Base-by-base conservation (phyloP, 2,888 invertebrate genomes). In the Xanthia togata region DNA sequence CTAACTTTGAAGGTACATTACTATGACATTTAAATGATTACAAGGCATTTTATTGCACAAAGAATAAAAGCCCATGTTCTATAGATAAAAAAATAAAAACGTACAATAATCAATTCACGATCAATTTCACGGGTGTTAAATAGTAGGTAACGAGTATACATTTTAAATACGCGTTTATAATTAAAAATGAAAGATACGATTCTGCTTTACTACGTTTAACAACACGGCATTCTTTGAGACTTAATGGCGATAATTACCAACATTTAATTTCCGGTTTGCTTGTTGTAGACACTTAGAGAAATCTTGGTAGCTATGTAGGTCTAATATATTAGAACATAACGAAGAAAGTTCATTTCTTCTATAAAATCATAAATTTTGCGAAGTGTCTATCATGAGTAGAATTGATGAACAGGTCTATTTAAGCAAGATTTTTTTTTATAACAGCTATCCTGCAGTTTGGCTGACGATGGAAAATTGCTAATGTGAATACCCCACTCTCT, bases 241-340 rank as follows among this genome's bases (percentile, higher is more conserved):
- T 60, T 50, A 70, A 70, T 70, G 12, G 31, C 23, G 26, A 41
- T 63, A 67, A 78, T 74, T 76, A 62, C 11, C 41, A 17, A 65
- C 64, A 59, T 59, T 70, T 78, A 70, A 83, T 77, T 80, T 72
- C 73, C 76, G 70, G 71, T 74, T n/a, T 26, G 26, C 50, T 23
- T 20, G 47, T 53, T 60, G 65, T n/a, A 47, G 9, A 63, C 55
- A 65, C 50, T 79, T 31, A 74, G 78, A 82, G 72, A 83, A 76
- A 85, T 72, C 72, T 74, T 71, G 8, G 26, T 5, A 57, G 31
- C 65, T 44, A 80, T 60, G 72, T 85, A 70, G 70, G 78, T 83
- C 59, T 73, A 47, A 63, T 82, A 70, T 63, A 78, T 70, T 81
- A 71, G 83, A 76, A 63, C 81, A 76, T 76, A 55, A 73, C 59